These are phyloP conservation scores for Acrobasis consociella DNA, from an alignment of 2,888 invertebrate species.

Conservation along the genomic window DNA sequence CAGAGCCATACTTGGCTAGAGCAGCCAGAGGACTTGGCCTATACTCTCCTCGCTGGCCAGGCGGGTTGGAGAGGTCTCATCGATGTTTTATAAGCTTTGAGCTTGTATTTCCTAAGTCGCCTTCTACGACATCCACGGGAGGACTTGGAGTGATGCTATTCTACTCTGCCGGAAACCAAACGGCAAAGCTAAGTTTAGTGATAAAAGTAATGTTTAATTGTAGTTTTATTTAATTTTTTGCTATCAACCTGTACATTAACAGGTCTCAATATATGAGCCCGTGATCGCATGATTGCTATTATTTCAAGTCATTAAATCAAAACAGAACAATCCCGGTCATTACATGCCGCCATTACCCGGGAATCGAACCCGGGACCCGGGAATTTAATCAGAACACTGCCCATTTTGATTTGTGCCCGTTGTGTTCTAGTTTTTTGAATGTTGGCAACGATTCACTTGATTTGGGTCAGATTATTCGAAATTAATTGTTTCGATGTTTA, in stretches of 20 bases:
- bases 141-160: too few species aligned
- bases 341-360: conserved; percentile 40
- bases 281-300: conserved; percentile 69
- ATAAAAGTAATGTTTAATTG: too few species aligned
- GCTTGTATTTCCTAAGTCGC: too few species aligned
- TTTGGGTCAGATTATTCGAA: conserved; percentile 26
- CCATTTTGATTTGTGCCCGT: conserved; percentile 30
- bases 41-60: too few species aligned
- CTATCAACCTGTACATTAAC: conserved; percentile 39
- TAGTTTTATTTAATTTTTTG: not conserved
- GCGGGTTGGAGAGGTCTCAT: too few species aligned
- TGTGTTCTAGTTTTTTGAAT: conserved; percentile 62
- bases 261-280: conserved; percentile 46
- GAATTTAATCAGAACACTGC: conserved; percentile 25
- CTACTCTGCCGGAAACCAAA: too few species aligned
- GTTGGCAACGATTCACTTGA: conserved; percentile 38
- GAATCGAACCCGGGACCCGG: conserved; percentile 45
- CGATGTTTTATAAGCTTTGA: too few species aligned
- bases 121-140: too few species aligned
- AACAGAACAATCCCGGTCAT: conserved; percentile 69
- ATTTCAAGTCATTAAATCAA: conserved; percentile 77
- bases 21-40: too few species aligned
- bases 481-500: not conserved
- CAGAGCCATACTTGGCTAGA: too few species aligned
- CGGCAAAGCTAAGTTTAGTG: too few species aligned